phyloP scores from a whole-genome alignment of 2,888 invertebrate species.

The Pteria penguin region DNA sequence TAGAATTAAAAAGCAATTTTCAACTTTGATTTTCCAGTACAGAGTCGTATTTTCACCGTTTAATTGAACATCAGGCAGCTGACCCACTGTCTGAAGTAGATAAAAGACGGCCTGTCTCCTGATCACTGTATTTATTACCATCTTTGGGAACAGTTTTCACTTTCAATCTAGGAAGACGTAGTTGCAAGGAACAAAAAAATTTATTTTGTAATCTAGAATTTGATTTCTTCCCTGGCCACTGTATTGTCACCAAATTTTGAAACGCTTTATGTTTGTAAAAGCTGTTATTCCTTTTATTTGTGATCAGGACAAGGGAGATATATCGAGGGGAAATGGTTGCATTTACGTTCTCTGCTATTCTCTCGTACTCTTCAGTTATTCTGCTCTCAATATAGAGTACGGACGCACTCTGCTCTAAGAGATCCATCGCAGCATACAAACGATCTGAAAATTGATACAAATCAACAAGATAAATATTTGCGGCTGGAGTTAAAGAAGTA shows the following conservation, averaged over 20 bases:
- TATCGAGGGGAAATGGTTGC: neutral
- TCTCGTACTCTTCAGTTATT: neutral
- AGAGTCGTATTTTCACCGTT: no score
- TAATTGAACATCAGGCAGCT: no score
- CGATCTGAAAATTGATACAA: neutral
- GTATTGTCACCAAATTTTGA: neutral
- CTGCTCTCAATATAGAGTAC: neutral
- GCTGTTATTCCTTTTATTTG: neutral
- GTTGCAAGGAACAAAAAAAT: neutral
- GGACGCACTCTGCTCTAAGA: neutral
- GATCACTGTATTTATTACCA: no score
- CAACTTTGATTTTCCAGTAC: no score
- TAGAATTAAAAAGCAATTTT: no score
- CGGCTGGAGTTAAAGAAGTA: no score
- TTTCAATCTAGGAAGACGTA: neutral
- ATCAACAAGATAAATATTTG: no score
- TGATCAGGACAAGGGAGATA: neutral
- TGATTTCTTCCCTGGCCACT: neutral
- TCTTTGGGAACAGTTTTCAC: no score
- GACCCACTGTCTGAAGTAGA: no score
- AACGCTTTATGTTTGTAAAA: neutral
- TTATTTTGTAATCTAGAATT: neutral
- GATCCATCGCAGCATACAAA: neutral
- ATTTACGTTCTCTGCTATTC: neutral
- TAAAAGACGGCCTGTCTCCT: no score